Conservation (phyloP, 2,888 invertebrate species). For the Eurois occulta region DNA sequence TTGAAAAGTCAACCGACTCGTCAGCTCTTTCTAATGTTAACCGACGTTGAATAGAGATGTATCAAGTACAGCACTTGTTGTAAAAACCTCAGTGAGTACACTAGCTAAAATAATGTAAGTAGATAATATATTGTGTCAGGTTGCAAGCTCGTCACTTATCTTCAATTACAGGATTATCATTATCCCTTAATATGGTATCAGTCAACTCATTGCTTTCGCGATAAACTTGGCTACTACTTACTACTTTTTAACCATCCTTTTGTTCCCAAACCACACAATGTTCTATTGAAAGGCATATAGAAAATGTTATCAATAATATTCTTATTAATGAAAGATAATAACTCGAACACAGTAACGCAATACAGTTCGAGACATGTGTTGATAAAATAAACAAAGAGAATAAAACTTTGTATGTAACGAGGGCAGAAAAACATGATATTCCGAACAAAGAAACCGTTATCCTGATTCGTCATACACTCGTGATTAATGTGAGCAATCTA, state of each 20-base stretch:
- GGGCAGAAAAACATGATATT: constrained; percentile 59
- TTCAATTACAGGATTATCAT: constrained; percentile 1
- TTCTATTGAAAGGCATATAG: not conserved
- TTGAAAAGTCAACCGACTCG: not conserved
- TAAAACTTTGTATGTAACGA: constrained; percentile 45
- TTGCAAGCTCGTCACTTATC: constrained; percentile 3
- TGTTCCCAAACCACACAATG: not conserved
- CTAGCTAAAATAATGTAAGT: not conserved
- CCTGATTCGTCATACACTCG: constrained; percentile 59
- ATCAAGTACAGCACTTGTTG: not conserved
- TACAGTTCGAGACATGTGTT: constrained; percentile 30
- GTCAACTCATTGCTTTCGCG: constrained; percentile 20
- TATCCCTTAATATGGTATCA: constrained; percentile 11
- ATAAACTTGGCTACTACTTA: constrained; percentile 14
- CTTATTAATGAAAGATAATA: constrained; percentile 17
- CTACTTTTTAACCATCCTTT: constrained; percentile 5
- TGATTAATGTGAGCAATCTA: constrained; percentile 51
- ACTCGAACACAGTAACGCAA: constrained; percentile 8
- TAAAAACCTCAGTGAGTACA: not conserved
- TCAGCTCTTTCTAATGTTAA: not conserved
- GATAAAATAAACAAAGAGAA: constrained; percentile 56
- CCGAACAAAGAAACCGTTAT: constrained; percentile 61
- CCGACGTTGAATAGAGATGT: not conserved
- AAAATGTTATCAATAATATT: constrained; percentile 13
- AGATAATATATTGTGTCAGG: not conserved